Conservation (phyloP, 2,113 vertebrate species). For the Ameiurus melas region DNA sequence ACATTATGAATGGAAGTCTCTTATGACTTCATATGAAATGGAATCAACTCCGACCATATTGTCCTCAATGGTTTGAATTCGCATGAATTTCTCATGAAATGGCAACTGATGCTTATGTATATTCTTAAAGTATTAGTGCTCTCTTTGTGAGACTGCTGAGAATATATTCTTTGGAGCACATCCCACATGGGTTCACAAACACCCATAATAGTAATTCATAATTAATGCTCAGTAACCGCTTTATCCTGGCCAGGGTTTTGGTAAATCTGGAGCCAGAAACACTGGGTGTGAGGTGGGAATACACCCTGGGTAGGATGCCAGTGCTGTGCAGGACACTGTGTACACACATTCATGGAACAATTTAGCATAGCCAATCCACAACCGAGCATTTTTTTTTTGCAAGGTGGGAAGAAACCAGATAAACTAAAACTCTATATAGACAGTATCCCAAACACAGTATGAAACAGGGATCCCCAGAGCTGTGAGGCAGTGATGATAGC, state of each 20-base stretch:
- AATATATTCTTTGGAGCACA: not conserved
- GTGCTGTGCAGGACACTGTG: not conserved
- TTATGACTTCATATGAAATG: not conserved
- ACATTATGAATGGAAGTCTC: not conserved
- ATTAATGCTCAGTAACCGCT: not conserved
- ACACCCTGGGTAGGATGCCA: not conserved
- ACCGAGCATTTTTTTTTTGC: not conserved
- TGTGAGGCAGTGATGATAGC: not conserved
- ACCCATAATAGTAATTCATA: not conserved
- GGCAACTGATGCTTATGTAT: not conserved
- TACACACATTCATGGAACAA: not conserved
- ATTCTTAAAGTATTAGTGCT: not conserved
- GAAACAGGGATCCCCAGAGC: not conserved
- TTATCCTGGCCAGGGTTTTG: not conserved
- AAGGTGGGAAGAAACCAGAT: not conserved
- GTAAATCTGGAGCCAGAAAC: not conserved
- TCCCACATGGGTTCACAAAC: not conserved
- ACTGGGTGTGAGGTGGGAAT: not conserved
- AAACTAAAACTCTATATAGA: not conserved
- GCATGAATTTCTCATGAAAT: not conserved
- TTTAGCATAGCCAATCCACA: not conserved
- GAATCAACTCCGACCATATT: not conserved
- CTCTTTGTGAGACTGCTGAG: not conserved
- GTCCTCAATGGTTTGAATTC: not conserved
- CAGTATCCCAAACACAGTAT: not conserved